Percentiles rank a stretch among this genome's conserved stretches.
Evolutionary conservation across 2,113 vertebrate genomes (phyloP).

Genomic region (Pterocles orientalis): DNA sequence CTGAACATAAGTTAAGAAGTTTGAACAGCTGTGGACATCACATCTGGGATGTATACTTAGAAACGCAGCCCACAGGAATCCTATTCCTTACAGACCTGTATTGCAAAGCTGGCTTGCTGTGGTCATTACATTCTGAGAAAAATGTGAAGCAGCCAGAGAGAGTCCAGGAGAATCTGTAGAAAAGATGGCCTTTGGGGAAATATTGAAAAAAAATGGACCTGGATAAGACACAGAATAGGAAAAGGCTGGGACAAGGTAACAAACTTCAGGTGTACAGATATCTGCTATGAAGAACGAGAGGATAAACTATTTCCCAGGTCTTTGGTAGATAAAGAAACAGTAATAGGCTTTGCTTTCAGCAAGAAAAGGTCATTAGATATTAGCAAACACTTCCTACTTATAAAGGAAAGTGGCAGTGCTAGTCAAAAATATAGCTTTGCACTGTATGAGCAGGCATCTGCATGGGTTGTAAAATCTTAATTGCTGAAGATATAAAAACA

Average conservation of each 20-base stretch:
- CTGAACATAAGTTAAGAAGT: not conserved
- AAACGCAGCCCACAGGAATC: not conserved
- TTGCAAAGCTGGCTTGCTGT: not conserved
- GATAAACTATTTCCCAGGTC: not conserved
- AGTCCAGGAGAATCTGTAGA: not conserved
- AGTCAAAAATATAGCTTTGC: not conserved
- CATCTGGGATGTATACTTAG: not conserved
- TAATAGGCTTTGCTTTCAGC: not conserved
- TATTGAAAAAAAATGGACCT: not conserved
- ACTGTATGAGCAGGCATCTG: not conserved
- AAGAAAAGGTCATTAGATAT: not conserved
- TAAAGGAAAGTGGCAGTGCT: not conserved
- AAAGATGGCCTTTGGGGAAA: not conserved
- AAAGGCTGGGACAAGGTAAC: not conserved
- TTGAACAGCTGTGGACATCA: not conserved
- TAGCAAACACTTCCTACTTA: not conserved
- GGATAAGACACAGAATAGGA: not conserved
- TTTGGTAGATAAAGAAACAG: not conserved
- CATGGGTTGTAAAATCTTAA: slow-evolving; percentile 32
- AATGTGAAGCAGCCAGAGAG: not conserved
- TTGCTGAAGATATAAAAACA: slow-evolving; percentile 30
- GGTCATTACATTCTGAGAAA: not conserved
- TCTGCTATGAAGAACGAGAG: not conserved
- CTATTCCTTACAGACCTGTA: not conserved
- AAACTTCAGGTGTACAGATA: not conserved